phyloP scores from a whole-genome alignment of 1,140 invertebrate species.

The Saccostrea echinata region DNA sequence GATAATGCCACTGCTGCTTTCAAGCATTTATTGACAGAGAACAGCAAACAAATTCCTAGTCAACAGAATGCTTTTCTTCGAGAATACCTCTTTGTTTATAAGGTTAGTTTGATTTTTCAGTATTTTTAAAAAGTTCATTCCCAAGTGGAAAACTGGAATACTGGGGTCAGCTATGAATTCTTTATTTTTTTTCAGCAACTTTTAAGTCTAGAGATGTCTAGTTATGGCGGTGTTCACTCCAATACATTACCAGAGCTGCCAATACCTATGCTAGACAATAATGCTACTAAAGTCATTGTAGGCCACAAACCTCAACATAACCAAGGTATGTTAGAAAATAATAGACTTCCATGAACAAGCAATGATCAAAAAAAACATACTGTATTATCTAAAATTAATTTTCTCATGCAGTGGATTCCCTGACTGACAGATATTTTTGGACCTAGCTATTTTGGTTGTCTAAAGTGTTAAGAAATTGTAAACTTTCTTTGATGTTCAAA shows the following conservation, averaged over 20 bases:
- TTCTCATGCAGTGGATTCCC: too few species aligned
- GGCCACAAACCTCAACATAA: constrained; percentile 61
- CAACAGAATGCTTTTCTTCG: constrained; percentile 93
- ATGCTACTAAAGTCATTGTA: constrained; percentile 85
- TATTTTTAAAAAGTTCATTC: neutral
- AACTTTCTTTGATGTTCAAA: too few species aligned
- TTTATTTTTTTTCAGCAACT: constrained; percentile 67
- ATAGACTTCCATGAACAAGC: too few species aligned
- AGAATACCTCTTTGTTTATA: constrained; percentile 92
- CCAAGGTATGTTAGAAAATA: constrained; percentile 54
- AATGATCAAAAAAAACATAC: too few species aligned
- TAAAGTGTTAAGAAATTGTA: too few species aligned
- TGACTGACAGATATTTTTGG: too few species aligned
- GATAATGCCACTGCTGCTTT: constrained; percentile 89
- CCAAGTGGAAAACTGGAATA: too few species aligned
- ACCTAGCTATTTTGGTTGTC: too few species aligned
- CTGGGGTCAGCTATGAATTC: neutral
- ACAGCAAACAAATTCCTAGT: constrained; percentile 83
- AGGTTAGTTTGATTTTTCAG: constrained; percentile 81
- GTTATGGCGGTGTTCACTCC: constrained; percentile 80
- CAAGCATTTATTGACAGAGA: constrained; percentile 87
- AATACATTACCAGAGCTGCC: constrained; percentile 84
- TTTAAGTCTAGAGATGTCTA: constrained; percentile 70
- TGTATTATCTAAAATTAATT: too few species aligned
- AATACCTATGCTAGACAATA: constrained; percentile 85